Evolutionary conservation across 2,888 invertebrate genomes (phyloP).

Genomic region (Linhomoeus sp.): DNA sequence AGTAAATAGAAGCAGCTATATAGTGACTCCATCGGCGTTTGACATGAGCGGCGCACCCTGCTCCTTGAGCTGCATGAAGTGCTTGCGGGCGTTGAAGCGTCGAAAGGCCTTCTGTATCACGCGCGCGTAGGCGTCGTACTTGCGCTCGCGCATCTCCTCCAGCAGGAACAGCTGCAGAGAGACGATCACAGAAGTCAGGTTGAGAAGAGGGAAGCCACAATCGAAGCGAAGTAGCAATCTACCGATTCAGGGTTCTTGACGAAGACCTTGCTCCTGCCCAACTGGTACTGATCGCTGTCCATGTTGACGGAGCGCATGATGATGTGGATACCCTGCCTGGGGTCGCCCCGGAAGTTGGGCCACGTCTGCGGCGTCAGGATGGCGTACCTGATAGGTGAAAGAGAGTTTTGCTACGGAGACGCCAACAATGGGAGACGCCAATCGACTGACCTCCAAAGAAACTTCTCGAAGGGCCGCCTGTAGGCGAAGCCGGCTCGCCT

Average conservation of each 20-base stretch:
- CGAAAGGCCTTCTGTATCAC: conserved; percentile 47
- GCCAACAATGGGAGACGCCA: not conserved
- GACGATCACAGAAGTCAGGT: not conserved
- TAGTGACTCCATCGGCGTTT: no score
- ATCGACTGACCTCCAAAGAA: conserved; percentile 32
- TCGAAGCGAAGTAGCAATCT: not conserved
- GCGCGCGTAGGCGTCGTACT: conserved; percentile 44
- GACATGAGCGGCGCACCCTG: conserved; percentile 34
- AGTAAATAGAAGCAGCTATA: no score
- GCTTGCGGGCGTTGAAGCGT: conserved; percentile 41
- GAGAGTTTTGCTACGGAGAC: not conserved
- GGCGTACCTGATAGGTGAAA: conserved; percentile 37
- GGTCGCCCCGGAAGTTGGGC: conserved; percentile 40
- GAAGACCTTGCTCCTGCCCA: conserved; percentile 46
- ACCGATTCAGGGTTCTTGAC: conserved; percentile 46
- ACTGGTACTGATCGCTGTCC: conserved; percentile 42
- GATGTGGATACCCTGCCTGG: conserved; percentile 37
- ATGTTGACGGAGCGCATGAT: conserved; percentile 40
- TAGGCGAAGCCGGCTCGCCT: conserved; percentile 48
- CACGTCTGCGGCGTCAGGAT: conserved; percentile 45
- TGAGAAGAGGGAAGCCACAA: not conserved
- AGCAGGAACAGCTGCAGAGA: conserved; percentile 42
- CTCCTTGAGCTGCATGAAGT: conserved; percentile 39
- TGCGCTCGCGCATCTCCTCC: conserved; percentile 45
- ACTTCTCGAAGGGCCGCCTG: conserved; percentile 41